Percentiles rank a stretch among this genome's conserved stretches.
These are phyloP conservation scores for Trachymyrmex septentrionalis DNA, from an alignment of 1,140 invertebrate species.

Conservation along the genomic window DNA sequence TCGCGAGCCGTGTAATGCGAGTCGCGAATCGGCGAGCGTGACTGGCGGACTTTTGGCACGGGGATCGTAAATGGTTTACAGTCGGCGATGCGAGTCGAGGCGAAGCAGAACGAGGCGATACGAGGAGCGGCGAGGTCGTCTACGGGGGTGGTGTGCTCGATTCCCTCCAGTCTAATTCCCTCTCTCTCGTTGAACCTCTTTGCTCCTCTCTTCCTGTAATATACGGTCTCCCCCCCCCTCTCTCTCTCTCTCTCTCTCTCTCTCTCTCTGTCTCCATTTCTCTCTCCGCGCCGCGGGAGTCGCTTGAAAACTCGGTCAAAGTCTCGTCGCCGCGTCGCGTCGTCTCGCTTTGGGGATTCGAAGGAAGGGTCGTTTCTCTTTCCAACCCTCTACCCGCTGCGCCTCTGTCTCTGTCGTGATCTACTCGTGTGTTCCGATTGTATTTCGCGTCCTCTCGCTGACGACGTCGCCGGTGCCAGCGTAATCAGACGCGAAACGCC, in stretches of 20 bases:
- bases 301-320: constrained; percentile 78
- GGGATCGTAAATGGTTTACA: constrained; percentile 80
- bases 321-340: constrained; percentile 75
- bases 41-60: constrained; percentile 78
- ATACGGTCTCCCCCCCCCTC: constrained; percentile 35
- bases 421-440: constrained; percentile 16
- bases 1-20: constrained; percentile 46
- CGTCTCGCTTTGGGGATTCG: constrained; percentile 78
- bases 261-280: constrained; percentile 71
- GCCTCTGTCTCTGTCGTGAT: neutral
- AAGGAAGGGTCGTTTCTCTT: constrained; percentile 76
- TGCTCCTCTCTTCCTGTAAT: constrained; percentile 47
- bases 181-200: constrained; percentile 65
- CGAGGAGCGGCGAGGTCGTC: constrained; percentile 76
- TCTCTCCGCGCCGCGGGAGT: constrained; percentile 67
- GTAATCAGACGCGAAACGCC: constrained; percentile 60
- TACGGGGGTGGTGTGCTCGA: constrained; percentile 48
- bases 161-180: constrained; percentile 58
- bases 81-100: constrained; percentile 70
- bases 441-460: constrained; percentile 30
- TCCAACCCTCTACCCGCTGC: constrained; percentile 37
- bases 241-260: constrained; percentile 6
- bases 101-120: constrained; percentile 78
- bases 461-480: constrained; percentile 49
- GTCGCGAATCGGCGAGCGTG: constrained; percentile 74